Evolutionary conservation across 2,113 vertebrate species (phyloP).

Genomic region (Hipposideros armiger): DNA sequence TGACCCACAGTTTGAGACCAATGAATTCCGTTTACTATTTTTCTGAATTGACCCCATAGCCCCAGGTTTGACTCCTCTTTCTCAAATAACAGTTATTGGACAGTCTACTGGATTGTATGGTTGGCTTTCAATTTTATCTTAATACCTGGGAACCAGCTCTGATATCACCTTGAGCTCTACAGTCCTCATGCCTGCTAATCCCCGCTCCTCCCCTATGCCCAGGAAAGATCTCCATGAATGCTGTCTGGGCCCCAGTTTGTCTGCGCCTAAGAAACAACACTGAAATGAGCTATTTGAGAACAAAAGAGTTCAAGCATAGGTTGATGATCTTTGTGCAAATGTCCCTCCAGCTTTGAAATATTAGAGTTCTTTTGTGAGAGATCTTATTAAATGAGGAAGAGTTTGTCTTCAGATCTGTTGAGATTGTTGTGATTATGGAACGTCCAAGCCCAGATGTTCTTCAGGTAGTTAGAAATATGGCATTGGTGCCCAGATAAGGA

Average conservation of each 20-base stretch:
- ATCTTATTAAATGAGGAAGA: background rate
- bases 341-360: background rate
- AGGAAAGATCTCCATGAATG: background rate
- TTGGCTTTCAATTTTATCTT: constrained; percentile 58
- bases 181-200: background rate
- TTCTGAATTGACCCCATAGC: constrained; percentile 22
- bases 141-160: background rate
- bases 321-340: background rate
- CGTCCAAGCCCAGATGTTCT: background rate
- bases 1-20: background rate
- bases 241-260: background rate
- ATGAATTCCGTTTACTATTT: constrained; percentile 31
- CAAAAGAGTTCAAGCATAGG: background rate
- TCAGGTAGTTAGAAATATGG: background rate
- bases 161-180: background rate
- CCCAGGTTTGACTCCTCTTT: background rate
- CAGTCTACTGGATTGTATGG: background rate
- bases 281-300: background rate
- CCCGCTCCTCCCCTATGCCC: background rate
- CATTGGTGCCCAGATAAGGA: background rate
- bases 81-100: background rate
- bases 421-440: background rate
- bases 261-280: background rate
- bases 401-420: background rate
- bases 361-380: background rate